Evolutionary conservation across 2,888 invertebrate species (phyloP).

Genomic region (Drosophila mercatorum): DNA sequence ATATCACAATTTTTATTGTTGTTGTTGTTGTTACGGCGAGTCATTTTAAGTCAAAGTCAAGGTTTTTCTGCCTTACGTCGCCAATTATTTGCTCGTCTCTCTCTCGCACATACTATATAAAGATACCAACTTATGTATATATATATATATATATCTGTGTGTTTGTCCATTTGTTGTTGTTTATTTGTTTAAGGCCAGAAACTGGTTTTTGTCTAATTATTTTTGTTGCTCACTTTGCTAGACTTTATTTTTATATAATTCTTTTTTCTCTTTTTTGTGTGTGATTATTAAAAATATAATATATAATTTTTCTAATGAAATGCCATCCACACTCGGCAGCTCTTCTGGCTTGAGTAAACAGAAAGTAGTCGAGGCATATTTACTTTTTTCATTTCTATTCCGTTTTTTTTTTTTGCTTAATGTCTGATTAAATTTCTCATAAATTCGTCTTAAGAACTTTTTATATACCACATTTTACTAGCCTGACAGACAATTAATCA

Average conservation of each 20-base stretch:
- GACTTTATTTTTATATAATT: conserved; percentile 38
- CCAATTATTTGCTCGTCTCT: conserved; percentile 66
- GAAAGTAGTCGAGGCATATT: conserved; percentile 28
- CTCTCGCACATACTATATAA: conserved; percentile 14
- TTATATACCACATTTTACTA: conserved; percentile 66
- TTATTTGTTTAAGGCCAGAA: conserved; percentile 68
- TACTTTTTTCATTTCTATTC: conserved; percentile 9
- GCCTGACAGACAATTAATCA: conserved; percentile 71
- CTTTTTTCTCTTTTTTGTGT: conserved; percentile 9
- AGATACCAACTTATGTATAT: conserved; percentile 3
- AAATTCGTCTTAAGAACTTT: conserved; percentile 45
- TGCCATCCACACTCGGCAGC: conserved; percentile 36
- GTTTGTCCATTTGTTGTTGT: conserved; percentile 57
- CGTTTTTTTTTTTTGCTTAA: neutral
- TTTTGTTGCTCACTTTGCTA: conserved; percentile 58
- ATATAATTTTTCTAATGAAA: conserved; percentile 62
- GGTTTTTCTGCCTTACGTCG: conserved; percentile 83
- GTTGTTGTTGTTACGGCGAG: conserved; percentile 65
- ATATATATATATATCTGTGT: conserved; percentile 18
- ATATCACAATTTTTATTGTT: conserved; percentile 54
- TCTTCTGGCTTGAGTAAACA: conserved; percentile 35
- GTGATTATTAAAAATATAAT: conserved; percentile 54
- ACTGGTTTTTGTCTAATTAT: conserved; percentile 76
- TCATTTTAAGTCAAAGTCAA: conserved; percentile 85
- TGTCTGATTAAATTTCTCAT: conserved; percentile 47